Evolutionary conservation across 2,888 invertebrate genomes (phyloP).

Genomic region (Germaria angustata): DNA sequence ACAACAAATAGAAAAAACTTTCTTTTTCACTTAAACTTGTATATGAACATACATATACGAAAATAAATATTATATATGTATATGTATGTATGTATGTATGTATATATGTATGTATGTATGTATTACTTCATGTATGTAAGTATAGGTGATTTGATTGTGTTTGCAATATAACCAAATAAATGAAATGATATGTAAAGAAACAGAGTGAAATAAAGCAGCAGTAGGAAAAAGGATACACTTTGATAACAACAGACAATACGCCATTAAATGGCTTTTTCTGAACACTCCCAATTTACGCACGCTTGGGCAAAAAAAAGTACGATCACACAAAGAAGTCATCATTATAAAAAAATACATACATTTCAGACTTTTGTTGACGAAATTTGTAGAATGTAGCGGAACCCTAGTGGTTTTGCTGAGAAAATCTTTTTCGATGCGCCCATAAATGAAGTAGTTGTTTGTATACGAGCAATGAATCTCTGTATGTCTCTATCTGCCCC

Average conservation of each 20-base stretch:
- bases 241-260: background rate
- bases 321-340: background rate
- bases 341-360: background rate
- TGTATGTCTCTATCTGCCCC: too few species aligned
- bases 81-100: too few species aligned
- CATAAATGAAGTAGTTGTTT: background rate
- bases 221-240: background rate
- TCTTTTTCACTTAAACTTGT: conserved; percentile 20
- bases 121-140: background rate
- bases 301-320: conserved; percentile 1
- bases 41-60: too few species aligned
- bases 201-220: background rate
- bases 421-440: background rate
- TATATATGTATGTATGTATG: background rate
- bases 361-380: too few species aligned
- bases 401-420: too few species aligned
- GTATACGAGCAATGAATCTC: too few species aligned
- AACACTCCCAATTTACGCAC: conserved; percentile 18
- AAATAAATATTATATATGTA: too few species aligned
- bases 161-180: conserved; percentile 31
- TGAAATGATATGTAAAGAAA: conserved; percentile 22
- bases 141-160: conserved; percentile 1
- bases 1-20: background rate
- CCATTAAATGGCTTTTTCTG: background rate
- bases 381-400: too few species aligned